These are phyloP conservation scores for Exephanes ischioxanthus DNA, from an alignment of 2,888 invertebrate species.

Conservation along the genomic window DNA sequence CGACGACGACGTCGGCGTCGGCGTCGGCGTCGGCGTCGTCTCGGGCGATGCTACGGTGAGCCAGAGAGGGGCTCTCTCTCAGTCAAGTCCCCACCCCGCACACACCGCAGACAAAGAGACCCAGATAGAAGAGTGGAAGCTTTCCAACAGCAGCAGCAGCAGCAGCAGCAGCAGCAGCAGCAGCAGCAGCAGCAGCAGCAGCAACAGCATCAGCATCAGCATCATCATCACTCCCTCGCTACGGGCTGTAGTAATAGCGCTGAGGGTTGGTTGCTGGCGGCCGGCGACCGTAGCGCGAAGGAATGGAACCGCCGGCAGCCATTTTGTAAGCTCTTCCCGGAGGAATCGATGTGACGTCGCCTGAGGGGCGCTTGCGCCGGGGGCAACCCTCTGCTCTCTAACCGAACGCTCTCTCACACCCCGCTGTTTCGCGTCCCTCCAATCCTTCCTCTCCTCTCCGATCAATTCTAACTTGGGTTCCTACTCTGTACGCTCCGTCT, in stretches of 20 bases:
- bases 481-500: slow-evolving; percentile 62
- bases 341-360: slow-evolving; percentile 85
- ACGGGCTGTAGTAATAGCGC: slow-evolving; percentile 73
- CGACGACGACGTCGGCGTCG: slow-evolving; percentile 51
- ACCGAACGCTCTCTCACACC: slow-evolving; percentile 72
- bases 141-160: not conserved
- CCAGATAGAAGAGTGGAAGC: slow-evolving; percentile 76
- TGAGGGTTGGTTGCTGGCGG: slow-evolving; percentile 64
- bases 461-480: slow-evolving; percentile 75
- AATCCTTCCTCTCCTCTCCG: slow-evolving; percentile 77
- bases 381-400: slow-evolving; percentile 79
- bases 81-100: slow-evolving; percentile 51
- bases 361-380: slow-evolving; percentile 85
- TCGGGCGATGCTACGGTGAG: not conserved
- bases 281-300: slow-evolving; percentile 72
- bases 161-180: not conserved
- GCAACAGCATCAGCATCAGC: slow-evolving; percentile 8
- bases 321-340: slow-evolving; percentile 85
- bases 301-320: slow-evolving; percentile 84
- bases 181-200: not conserved
- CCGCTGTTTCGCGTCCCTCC: slow-evolving; percentile 49
- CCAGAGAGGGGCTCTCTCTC: slow-evolving; percentile 26
- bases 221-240: slow-evolving; percentile 58
- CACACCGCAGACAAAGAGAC: slow-evolving; percentile 81
- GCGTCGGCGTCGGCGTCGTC: slow-evolving; percentile 54